These are phyloP conservation scores for Goniozus legneri DNA, from an alignment of 1,140 invertebrate genomes.

Conservation along the genomic window DNA sequence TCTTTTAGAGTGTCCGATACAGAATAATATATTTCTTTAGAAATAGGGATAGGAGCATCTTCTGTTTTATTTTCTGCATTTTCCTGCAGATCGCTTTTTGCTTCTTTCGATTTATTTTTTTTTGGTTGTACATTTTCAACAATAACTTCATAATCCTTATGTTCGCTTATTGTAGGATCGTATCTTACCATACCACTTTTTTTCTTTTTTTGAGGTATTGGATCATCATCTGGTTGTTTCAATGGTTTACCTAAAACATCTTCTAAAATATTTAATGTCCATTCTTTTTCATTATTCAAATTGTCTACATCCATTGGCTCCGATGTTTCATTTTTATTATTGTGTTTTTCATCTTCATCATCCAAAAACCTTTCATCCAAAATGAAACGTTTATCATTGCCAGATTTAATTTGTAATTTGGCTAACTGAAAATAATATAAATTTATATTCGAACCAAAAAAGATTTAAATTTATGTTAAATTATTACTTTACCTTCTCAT, in stretches of 20 bases:
- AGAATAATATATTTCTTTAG: slow-evolving; percentile 63
- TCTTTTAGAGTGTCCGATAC: slow-evolving; percentile 59
- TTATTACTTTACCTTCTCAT: slow-evolving; percentile 15
- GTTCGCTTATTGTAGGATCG: slow-evolving; percentile 59
- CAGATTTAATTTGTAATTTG: slow-evolving; percentile 27
- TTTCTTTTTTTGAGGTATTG: slow-evolving; percentile 6
- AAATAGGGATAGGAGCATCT: slow-evolving; percentile 47
- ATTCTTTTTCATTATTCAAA: slow-evolving; percentile 56
- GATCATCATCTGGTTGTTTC: slow-evolving; percentile 15
- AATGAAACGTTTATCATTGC: slow-evolving; percentile 60
- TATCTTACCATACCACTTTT: slow-evolving; percentile 54
- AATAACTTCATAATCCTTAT: slow-evolving; percentile 57
- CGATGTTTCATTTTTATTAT: slow-evolving; percentile 22
- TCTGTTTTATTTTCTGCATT: slow-evolving; percentile 35
- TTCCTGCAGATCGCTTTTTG: slow-evolving; percentile 27
- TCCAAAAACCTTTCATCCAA: slow-evolving; percentile 61
- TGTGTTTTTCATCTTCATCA: slow-evolving; percentile 17
- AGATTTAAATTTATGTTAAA: background rate
- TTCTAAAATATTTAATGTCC: slow-evolving; percentile 59
- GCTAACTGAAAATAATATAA: slow-evolving; percentile 6
- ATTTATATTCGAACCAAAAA: background rate
- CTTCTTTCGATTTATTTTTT: slow-evolving; percentile 42
- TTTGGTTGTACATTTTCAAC: slow-evolving; percentile 27
- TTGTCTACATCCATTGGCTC: slow-evolving; percentile 35
- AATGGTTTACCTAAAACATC: slow-evolving; percentile 54